These are phyloP conservation scores for Agrilus biguttatus DNA, from an alignment of 2,888 invertebrate species.

Conservation along the genomic window DNA sequence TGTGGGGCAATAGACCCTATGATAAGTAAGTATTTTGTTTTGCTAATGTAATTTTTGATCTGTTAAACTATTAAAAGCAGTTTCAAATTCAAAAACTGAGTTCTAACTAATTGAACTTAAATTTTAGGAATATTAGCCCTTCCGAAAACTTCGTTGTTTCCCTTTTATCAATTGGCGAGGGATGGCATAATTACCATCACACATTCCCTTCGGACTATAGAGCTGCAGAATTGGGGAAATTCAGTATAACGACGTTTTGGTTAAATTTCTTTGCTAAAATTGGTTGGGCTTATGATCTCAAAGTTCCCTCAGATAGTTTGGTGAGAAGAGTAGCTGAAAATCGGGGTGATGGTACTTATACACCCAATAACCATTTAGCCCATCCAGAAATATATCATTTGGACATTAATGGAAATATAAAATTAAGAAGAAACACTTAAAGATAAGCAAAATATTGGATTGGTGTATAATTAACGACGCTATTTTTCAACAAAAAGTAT, in stretches of 20 bases:
- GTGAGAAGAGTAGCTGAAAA: constrained; percentile 51
- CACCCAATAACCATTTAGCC: constrained; percentile 27
- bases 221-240: constrained; percentile 61
- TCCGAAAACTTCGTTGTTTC: constrained; percentile 64
- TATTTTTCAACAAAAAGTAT: too few species aligned
- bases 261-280: constrained; percentile 55
- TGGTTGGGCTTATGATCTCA: constrained; percentile 65
- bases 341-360: constrained; percentile 52
- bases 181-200: constrained; percentile 85
- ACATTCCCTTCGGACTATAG: constrained; percentile 91
- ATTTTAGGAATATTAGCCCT: constrained; percentile 45
- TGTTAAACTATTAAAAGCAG: too few species aligned
- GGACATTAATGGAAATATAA: too few species aligned
- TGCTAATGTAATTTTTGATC: too few species aligned
- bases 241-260: constrained; percentile 47
- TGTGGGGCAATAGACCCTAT: constrained; percentile 58
- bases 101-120: neutral
- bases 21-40: constrained; percentile 42
- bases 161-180: constrained; percentile 57
- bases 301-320: constrained; percentile 49
- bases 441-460: too few species aligned
- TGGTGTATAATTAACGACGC: too few species aligned
- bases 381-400: neutral
- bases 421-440: too few species aligned
- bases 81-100: too few species aligned